Percentiles rank a stretch among this genome's conserved stretches.
These are phyloP conservation scores for Halichondria panicea DNA, from an alignment of 37 sponge, comb jelly and placozoan genomes.

Conservation along the genomic window DNA sequence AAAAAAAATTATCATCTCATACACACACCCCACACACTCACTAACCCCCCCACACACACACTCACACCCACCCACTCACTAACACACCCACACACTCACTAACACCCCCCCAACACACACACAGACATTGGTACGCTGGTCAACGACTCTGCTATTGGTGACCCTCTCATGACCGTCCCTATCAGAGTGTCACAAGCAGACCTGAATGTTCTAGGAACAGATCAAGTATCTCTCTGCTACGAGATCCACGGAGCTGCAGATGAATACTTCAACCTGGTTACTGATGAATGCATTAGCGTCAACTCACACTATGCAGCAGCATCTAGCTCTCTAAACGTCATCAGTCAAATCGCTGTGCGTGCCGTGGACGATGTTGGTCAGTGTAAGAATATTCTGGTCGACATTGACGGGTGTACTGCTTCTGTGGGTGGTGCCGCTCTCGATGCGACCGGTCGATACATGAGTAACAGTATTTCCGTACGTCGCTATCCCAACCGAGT, in stretches of 20 bases:
- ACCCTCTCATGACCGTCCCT: conserved; percentile 58
- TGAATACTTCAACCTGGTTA: conserved; percentile 37
- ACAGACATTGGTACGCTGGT: conserved; percentile 5
- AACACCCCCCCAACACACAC: not conserved
- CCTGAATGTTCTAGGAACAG: not conserved
- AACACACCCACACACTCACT: not conserved
- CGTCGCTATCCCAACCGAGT: conserved; percentile 34
- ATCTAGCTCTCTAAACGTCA: conserved; percentile 39
- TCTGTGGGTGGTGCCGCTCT: conserved; percentile 7
- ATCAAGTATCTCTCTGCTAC: conserved; percentile 38
- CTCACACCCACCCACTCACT: too few species aligned
- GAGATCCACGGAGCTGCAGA: conserved; percentile 40
- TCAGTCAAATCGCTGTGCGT: conserved; percentile 40
- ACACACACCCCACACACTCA: too few species aligned
- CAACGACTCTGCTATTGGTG: conserved; percentile 57
- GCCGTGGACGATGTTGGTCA: conserved; percentile 38
- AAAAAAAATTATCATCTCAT: too few species aligned
- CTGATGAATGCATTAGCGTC: conserved; percentile 47
- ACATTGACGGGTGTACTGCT: conserved; percentile 30
- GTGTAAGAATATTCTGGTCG: conserved; percentile 41
- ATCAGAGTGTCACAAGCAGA: conserved; percentile 8
- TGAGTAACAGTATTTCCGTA: conserved; percentile 1
- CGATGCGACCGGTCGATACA: not conserved
- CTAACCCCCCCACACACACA: too few species aligned
- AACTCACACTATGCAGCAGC: conserved; percentile 29